These are phyloP conservation scores for Orius insidiosus DNA, from an alignment of 1,140 invertebrate species.

Conservation along the genomic window DNA sequence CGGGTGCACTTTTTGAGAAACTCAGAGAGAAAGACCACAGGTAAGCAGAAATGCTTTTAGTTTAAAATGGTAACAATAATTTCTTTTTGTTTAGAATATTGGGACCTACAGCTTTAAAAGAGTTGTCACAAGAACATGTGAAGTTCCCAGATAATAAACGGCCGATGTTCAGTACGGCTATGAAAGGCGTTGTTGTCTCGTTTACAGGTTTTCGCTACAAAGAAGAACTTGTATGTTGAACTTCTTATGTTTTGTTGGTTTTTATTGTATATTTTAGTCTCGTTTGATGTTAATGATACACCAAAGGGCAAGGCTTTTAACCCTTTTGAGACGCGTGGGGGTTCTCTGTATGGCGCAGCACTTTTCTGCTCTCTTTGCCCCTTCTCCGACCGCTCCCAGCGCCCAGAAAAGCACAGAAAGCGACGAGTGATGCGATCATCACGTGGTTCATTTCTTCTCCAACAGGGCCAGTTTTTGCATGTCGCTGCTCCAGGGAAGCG, in stretches of 20 bases:
- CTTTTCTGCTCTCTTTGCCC: no score
- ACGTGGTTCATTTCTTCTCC: no score
- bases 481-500: no score
- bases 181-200: slow-evolving; percentile 68
- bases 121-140: slow-evolving; percentile 49
- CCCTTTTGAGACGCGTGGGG: no score
- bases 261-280: slow-evolving; percentile 33
- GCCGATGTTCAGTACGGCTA: slow-evolving; percentile 70
- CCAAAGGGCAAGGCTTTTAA: no score
- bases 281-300: slow-evolving; percentile 72
- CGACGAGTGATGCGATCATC: no score
- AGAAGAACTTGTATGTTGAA: slow-evolving; percentile 64
- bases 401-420: no score
- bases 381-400: no score
- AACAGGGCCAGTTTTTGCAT: no score
- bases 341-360: no score
- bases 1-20: slow-evolving; percentile 15
- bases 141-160: slow-evolving; percentile 47
- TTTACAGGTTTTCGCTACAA: slow-evolving; percentile 79
- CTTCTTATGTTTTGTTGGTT: slow-evolving; percentile 1
- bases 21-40: slow-evolving; percentile 18
- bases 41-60: slow-evolving; percentile 9
- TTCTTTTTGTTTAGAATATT: slow-evolving; percentile 17
- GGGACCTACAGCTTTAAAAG: slow-evolving; percentile 43
- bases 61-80: neutral